Conservation (phyloP, 2,888 invertebrate genomes). For the Brassicogethes aeneus region DNA sequence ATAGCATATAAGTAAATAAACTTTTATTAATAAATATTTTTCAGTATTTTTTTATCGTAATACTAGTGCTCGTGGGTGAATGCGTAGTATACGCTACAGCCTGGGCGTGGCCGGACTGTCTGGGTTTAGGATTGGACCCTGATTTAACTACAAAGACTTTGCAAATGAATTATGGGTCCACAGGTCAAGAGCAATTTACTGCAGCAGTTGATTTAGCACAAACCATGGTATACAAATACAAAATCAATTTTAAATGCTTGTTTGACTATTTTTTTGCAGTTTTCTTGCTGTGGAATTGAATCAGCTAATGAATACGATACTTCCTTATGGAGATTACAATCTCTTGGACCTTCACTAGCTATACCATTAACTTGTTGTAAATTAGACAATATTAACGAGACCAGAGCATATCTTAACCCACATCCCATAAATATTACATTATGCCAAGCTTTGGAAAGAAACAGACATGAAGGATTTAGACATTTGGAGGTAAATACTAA, state of each 20-base stretch:
- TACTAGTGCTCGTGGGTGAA: conserved; percentile 58
- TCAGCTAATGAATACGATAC: conserved; percentile 73
- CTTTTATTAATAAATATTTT: too few relatives aligned
- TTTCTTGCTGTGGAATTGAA: conserved; percentile 73
- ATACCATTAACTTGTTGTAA: conserved; percentile 45
- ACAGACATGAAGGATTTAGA: conserved; percentile 48
- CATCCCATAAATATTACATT: conserved; percentile 59
- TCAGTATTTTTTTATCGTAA: conserved; percentile 63
- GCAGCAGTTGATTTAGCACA: conserved; percentile 74
- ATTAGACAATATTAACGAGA: conserved; percentile 48
- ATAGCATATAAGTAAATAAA: too few relatives aligned
- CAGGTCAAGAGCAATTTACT: conserved; percentile 67
- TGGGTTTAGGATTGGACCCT: conserved; percentile 60
- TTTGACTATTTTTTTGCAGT: too few relatives aligned
- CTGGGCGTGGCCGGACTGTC: conserved; percentile 68
- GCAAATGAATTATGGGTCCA: conserved; percentile 68
- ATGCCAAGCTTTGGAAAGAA: conserved; percentile 58
- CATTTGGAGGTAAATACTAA: conserved; percentile 46
- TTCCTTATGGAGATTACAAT: conserved; percentile 69
- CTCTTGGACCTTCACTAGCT: conserved; percentile 52
- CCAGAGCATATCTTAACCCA: conserved; percentile 63
- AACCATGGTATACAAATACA: conserved; percentile 47
- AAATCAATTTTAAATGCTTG: too few relatives aligned
- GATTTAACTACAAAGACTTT: conserved; percentile 61
- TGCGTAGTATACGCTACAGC: conserved; percentile 62